Conservation (phyloP, 2,888 invertebrate genomes). For the Sclerodermus sp. region DNA sequence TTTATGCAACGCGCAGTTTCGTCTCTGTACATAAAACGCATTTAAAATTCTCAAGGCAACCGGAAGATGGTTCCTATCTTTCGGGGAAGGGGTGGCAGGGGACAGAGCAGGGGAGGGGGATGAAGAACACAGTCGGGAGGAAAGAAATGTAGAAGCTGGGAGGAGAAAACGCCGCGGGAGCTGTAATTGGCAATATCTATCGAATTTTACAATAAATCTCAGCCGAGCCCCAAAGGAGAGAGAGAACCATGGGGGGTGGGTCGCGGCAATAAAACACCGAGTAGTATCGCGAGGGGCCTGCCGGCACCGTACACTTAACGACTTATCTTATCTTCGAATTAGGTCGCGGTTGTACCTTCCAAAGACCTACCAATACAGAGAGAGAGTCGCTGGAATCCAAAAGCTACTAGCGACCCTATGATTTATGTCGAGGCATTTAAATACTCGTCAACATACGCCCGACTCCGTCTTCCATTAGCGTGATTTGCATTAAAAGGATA, state of each 20-base stretch:
- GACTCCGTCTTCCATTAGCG: no score
- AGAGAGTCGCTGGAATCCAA: no score
- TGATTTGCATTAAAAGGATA: no score
- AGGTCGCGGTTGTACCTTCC: constrained; percentile 37
- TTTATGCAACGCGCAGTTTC: constrained; percentile 40
- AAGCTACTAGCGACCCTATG: no score
- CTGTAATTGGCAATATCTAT: constrained; percentile 54
- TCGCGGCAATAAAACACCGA: constrained; percentile 45
- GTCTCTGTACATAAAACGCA: constrained; percentile 39
- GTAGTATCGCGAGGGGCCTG: constrained; percentile 42
- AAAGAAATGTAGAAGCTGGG: background rate
- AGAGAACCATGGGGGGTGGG: constrained; percentile 15
- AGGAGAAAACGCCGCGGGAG: constrained; percentile 31
- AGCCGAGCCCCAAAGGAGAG: constrained; percentile 29
- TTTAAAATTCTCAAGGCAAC: constrained; percentile 38
- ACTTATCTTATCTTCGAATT: constrained; percentile 54
- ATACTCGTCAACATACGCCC: no score
- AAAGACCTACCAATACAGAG: background rate
- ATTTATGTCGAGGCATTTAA: no score
- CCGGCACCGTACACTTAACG: constrained; percentile 48
- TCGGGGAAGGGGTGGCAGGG: constrained; percentile 17
- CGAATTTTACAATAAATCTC: constrained; percentile 54
- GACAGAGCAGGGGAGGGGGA: constrained; percentile 1
- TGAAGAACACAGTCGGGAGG: background rate
- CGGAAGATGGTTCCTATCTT: constrained; percentile 23